Evolutionary conservation across 1,140 invertebrate species (phyloP).

Genomic region (Drosophila ambigua): DNA sequence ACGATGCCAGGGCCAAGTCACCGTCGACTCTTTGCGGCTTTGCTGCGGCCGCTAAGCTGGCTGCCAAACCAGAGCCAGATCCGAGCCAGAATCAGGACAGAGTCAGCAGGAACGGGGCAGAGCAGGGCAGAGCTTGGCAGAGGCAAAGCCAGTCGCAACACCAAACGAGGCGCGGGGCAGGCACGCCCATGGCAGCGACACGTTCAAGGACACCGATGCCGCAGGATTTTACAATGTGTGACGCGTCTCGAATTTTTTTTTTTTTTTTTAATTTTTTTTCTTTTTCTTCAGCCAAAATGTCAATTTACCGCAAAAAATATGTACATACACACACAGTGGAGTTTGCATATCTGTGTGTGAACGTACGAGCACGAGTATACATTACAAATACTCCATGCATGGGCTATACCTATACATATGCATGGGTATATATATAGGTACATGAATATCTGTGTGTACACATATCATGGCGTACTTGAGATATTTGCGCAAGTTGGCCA

Average conservation of each 20-base stretch:
- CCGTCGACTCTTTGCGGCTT: slow-evolving; percentile 62
- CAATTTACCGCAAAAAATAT: slow-evolving; percentile 62
- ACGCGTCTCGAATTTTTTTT: slow-evolving; percentile 61
- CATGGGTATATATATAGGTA: background rate
- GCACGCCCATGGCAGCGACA: slow-evolving; percentile 49
- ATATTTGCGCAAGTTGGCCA: slow-evolving; percentile 53
- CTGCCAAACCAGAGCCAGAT: slow-evolving; percentile 47
- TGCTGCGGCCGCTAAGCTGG: slow-evolving; percentile 64
- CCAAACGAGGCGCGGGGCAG: background rate
- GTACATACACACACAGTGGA: slow-evolving; percentile 21
- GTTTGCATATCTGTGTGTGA: slow-evolving; percentile 13
- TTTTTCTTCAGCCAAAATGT: slow-evolving; percentile 50
- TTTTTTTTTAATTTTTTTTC: slow-evolving; percentile 39
- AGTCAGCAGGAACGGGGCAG: background rate
- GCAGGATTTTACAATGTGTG: slow-evolving; percentile 65
- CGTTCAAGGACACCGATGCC: slow-evolving; percentile 70
- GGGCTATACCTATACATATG: slow-evolving; percentile 5
- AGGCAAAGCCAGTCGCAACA: no score
- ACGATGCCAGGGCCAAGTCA: slow-evolving; percentile 37
- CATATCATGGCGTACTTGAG: slow-evolving; percentile 46
- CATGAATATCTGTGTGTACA: slow-evolving; percentile 5
- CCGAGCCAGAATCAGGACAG: slow-evolving; percentile 13
- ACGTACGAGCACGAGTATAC: slow-evolving; percentile 6
- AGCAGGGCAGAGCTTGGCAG: no score
- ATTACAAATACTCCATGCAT: slow-evolving; percentile 33